Conservation (phyloP, 2,888 invertebrate genomes). For the Eristalis tenax region DNA sequence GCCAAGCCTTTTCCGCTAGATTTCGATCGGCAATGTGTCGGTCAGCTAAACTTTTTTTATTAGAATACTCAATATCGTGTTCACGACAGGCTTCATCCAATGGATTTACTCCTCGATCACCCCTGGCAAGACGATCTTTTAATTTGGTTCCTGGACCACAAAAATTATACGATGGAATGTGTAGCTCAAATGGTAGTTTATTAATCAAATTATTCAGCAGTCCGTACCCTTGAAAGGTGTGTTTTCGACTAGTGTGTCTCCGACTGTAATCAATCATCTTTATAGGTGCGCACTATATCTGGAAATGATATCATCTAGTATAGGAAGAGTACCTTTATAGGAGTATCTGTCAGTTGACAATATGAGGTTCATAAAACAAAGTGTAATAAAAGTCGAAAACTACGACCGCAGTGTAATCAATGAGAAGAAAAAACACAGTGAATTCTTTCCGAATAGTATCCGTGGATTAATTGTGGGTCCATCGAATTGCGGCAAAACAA, state of each 20-base stretch:
- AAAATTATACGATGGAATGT: slow-evolving; percentile 74
- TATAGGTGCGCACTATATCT: background rate
- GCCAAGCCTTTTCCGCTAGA: slow-evolving; percentile 53
- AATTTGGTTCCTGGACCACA: slow-evolving; percentile 75
- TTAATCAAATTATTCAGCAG: slow-evolving; percentile 65
- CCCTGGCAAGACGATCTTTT: slow-evolving; percentile 72
- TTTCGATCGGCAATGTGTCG: slow-evolving; percentile 17
- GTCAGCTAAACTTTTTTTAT: slow-evolving; percentile 12
- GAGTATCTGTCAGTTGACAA: background rate
- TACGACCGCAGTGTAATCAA: background rate
- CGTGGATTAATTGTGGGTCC: background rate
- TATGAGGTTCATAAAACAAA: background rate
- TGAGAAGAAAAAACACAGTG: slow-evolving; percentile 3
- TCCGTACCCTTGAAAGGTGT: slow-evolving; percentile 14
- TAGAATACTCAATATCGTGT: slow-evolving; percentile 50
- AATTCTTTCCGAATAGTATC: slow-evolving; percentile 6
- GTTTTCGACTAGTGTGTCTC: background rate
- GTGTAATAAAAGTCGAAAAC: background rate
- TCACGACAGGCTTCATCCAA: slow-evolving; percentile 73
- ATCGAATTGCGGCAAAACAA: slow-evolving; percentile 6
- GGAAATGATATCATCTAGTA: background rate
- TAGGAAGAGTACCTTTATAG: background rate
- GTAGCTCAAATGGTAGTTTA: slow-evolving; percentile 72
- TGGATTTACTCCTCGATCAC: slow-evolving; percentile 73
- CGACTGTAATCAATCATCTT: background rate